Base-by-base conservation (phyloP, 2,113 vertebrate species). In the Lepisosteus osseus region DNA sequence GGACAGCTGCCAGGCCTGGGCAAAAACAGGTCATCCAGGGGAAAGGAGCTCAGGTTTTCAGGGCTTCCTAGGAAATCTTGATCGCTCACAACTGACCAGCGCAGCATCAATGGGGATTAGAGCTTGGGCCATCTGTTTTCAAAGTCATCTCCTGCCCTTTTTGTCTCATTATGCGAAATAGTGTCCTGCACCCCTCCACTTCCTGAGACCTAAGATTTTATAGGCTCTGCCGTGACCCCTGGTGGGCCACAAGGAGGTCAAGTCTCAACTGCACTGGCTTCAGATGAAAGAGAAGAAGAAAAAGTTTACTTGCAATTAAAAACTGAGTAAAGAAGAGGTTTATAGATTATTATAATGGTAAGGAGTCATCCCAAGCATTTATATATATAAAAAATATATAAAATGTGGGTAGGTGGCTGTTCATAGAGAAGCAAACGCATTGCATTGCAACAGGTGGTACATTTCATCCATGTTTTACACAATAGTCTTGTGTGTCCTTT, bases 81-180 rank as follows among this genome's bases (percentile, higher is more conserved):
- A 88, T 89, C 82, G 85, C 82, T 83, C 89, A 88, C 84, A 86
- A 86, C 87, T 90, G 89, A 86, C 89, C 86, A 88, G 77, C 83
- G 76, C 86, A 90, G 90, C 90, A 90, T 89, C 89, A 89, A 90
- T 90, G 86, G 89, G 86, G 89, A 92, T 91, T 91, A 92, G 79
- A 80, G 83, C 84, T 80, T 77, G 80, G 76, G 80, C 90, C 90
- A 93, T 92, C 91, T 92, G 89, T 81, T 85, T 85, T 83, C 84
- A 87, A 80, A 86, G 85, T 81, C 86, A 85, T 78, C 85, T 71
- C 61, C 75, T 83, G 82, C 79, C 78, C 84, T 91, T 90, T 90
- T 43, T 43, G 51, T 59, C 42, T 57, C 15, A 2, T 43, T 67
- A n/a, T 13, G 45, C 54, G 54, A n/a, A 57, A 61, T 29, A 13